Conservation (phyloP, 92 coral and sea anemone species). For the Phenganax stokvisi region DNA sequence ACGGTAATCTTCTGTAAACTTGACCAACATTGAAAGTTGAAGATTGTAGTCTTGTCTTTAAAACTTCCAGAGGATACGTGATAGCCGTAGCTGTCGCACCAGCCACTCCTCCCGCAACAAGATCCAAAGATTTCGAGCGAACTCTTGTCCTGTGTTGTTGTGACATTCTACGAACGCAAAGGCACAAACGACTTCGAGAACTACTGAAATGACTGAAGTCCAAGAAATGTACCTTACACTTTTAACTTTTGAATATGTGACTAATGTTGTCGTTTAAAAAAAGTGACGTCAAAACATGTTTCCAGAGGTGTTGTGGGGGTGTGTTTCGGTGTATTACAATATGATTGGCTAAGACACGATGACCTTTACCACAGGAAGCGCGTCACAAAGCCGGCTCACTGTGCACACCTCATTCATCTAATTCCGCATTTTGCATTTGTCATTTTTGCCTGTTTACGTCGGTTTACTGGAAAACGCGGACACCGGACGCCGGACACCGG, state of each 20-base stretch:
- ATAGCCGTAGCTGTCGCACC: constrained; percentile 76
- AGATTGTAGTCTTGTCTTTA: constrained; percentile 91
- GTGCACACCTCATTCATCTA: no score
- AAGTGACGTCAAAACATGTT: not conserved
- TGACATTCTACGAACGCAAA: not conserved
- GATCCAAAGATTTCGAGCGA: constrained; percentile 36
- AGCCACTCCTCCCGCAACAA: constrained; percentile 82
- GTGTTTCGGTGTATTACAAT: not conserved
- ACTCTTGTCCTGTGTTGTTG: not conserved
- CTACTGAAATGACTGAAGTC: not conserved
- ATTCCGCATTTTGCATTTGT: no score
- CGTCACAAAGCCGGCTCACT: not conserved
- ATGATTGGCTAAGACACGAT: not conserved
- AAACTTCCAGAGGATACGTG: constrained; percentile 88
- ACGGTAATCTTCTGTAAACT: constrained; percentile 10
- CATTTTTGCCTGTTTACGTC: no score
- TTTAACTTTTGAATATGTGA: not conserved
- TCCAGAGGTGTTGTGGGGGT: constrained; percentile 11
- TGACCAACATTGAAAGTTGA: constrained; percentile 76
- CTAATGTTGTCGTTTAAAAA: not conserved
- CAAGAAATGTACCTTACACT: not conserved
- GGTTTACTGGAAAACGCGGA: no score
- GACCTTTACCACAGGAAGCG: constrained; percentile 4
- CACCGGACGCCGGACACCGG: no score
- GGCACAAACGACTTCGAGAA: not conserved